Percentiles rank a stretch among this genome's conserved stretches.
Conservation (phyloP, 2,888 invertebrate genomes). For the Blera fallax region DNA sequence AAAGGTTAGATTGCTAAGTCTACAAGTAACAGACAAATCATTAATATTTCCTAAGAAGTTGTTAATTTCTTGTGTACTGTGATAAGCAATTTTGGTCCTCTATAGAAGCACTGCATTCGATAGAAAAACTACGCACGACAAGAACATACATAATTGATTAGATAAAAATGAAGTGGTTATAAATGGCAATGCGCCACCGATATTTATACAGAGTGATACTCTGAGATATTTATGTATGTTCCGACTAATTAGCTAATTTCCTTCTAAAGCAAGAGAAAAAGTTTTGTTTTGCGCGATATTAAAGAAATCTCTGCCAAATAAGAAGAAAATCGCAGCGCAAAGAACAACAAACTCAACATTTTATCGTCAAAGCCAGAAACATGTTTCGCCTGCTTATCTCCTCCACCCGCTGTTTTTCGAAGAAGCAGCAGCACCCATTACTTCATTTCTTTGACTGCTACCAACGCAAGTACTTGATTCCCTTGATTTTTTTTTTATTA, state of each 20-base stretch:
- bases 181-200: background rate
- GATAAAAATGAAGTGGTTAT: slow-evolving; percentile 35
- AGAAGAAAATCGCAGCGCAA: slow-evolving; percentile 19
- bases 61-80: background rate
- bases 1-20: background rate
- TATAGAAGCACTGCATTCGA: slow-evolving; percentile 9
- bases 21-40: background rate
- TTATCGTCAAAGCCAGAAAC: slow-evolving; percentile 58
- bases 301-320: slow-evolving; percentile 16
- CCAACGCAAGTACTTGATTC: slow-evolving; percentile 31
- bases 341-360: slow-evolving; percentile 48
- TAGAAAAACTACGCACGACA: background rate
- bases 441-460: slow-evolving; percentile 56
- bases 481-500: slow-evolving; percentile 14
- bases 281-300: background rate
- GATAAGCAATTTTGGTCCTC: slow-evolving; percentile 35
- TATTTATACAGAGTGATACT: background rate
- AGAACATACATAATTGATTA: slow-evolving; percentile 32
- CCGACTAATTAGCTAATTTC: slow-evolving; percentile 52
- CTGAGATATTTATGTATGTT: background rate
- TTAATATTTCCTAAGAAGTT: background rate
- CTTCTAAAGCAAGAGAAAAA: background rate
- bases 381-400: slow-evolving; percentile 51
- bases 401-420: slow-evolving; percentile 26
- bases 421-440: slow-evolving; percentile 58